These are phyloP conservation scores for Hesperophylax magnus DNA, from an alignment of 1,140 invertebrate genomes.

Conservation along the genomic window DNA sequence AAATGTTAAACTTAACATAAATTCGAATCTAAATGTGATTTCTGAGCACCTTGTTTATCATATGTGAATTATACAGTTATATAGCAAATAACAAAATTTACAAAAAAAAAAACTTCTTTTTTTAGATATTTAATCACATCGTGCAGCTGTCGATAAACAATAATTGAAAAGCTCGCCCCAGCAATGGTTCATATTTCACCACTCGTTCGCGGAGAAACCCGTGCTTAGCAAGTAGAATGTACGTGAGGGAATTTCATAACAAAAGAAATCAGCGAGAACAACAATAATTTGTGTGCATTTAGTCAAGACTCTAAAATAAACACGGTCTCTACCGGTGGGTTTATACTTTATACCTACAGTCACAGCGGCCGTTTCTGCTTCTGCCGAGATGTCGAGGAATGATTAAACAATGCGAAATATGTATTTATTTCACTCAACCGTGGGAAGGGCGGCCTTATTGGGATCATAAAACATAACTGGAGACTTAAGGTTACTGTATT, in stretches of 20 bases:
- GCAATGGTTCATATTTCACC: slow-evolving; percentile 8
- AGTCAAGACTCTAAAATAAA: slow-evolving; percentile 14
- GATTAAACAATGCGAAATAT: slow-evolving; percentile 1
- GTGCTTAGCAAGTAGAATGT: slow-evolving; percentile 5
- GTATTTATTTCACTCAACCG: too few species aligned
- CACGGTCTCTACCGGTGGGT: neutral
- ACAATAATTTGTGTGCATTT: slow-evolving; percentile 7
- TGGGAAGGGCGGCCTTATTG: too few species aligned
- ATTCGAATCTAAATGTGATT: too few species aligned
- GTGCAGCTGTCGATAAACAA: neutral
- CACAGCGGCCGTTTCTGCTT: neutral
- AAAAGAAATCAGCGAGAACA: slow-evolving; percentile 27
- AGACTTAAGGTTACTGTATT: too few species aligned
- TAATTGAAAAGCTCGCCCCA: neutral
- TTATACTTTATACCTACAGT: neutral
- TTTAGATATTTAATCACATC: too few species aligned
- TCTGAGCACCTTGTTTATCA: too few species aligned
- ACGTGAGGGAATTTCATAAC: slow-evolving; percentile 45
- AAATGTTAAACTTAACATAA: too few species aligned
- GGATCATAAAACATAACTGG: too few species aligned
- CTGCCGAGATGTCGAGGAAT: neutral
- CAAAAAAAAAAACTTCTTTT: too few species aligned
- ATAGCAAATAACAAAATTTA: too few species aligned
- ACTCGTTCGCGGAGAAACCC: neutral
- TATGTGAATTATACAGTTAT: too few species aligned